Conservation (phyloP, 2,797 vertebrate genomes). For the Acrossocheilus fasciatus region DNA sequence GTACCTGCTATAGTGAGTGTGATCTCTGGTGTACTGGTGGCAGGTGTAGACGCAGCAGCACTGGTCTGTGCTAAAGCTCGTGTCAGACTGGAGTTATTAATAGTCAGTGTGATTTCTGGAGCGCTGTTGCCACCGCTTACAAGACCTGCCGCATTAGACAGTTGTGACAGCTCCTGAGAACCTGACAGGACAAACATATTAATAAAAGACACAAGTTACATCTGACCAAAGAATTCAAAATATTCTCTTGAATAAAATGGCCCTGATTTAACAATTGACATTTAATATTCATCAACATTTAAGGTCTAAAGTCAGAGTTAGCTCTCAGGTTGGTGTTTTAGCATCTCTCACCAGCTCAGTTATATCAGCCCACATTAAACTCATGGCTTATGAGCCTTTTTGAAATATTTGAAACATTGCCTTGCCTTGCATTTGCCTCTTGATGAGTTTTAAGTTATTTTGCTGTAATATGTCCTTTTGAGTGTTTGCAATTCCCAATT, state of each 20-base stretch:
- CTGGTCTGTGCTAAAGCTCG: conserved; percentile 92
- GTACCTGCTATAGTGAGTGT: conserved; percentile 97
- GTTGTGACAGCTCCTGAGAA: conserved; percentile 90
- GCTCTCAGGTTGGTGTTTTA: background rate
- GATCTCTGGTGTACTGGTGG: conserved; percentile 91
- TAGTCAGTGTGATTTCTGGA: conserved; percentile 96
- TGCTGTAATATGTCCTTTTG: background rate
- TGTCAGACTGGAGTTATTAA: conserved; percentile 94
- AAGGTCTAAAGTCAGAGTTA: background rate
- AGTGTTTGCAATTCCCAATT: background rate
- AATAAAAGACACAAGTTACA: background rate
- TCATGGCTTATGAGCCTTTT: background rate
- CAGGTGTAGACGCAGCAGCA: conserved; percentile 74
- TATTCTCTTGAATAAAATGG: background rate
- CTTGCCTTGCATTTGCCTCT: background rate
- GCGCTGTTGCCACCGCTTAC: conserved; percentile 80
- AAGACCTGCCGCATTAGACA: conserved; percentile 86
- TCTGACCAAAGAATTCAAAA: background rate
- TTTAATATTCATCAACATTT: background rate
- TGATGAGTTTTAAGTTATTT: background rate
- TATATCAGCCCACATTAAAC: too few relatives aligned
- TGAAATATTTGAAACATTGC: background rate
- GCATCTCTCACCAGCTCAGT: background rate
- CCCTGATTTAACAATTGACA: background rate
- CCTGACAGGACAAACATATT: conserved; percentile 72